Evolutionary conservation across 2,888 invertebrate genomes (phyloP).

Genomic region (Rhagonycha fulva): DNA sequence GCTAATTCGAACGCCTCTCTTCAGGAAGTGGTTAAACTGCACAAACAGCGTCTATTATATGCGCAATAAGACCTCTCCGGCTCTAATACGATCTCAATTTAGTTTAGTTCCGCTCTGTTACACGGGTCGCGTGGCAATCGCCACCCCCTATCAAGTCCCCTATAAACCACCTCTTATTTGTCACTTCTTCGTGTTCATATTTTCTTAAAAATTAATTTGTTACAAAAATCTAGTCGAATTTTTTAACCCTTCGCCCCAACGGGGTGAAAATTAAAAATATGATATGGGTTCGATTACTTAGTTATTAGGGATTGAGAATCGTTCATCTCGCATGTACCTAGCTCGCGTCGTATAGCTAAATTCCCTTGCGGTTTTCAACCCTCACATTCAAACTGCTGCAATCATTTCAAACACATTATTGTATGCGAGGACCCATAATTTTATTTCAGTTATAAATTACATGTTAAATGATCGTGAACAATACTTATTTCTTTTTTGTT

Average conservation of each 20-base stretch:
- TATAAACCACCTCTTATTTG: constrained; percentile 45
- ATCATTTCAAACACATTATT: constrained; percentile 42
- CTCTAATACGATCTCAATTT: constrained; percentile 60
- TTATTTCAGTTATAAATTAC: constrained; percentile 40
- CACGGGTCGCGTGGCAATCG: constrained; percentile 57
- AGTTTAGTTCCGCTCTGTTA: constrained; percentile 60
- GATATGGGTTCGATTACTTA: not conserved
- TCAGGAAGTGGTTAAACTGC: constrained; percentile 58
- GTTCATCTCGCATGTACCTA: not conserved
- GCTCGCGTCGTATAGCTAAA: constrained; percentile 19
- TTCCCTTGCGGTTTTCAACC: constrained; percentile 32
- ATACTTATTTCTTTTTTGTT: constrained; percentile 19
- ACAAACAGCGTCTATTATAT: constrained; percentile 59
- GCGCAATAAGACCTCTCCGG: constrained; percentile 58
- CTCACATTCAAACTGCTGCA: constrained; percentile 32
- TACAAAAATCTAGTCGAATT: not conserved
- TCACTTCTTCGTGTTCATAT: constrained; percentile 37
- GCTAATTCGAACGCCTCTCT: constrained; percentile 54
- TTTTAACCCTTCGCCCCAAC: not conserved
- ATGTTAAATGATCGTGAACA: constrained; percentile 40
- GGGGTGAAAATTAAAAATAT: not conserved
- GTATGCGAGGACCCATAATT: constrained; percentile 35
- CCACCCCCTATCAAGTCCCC: constrained; percentile 44
- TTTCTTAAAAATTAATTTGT: constrained; percentile 1
- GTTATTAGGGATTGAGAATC: not conserved